Conservation (phyloP, 2,888 invertebrate genomes). For the Megalurothrips usitatus region DNA sequence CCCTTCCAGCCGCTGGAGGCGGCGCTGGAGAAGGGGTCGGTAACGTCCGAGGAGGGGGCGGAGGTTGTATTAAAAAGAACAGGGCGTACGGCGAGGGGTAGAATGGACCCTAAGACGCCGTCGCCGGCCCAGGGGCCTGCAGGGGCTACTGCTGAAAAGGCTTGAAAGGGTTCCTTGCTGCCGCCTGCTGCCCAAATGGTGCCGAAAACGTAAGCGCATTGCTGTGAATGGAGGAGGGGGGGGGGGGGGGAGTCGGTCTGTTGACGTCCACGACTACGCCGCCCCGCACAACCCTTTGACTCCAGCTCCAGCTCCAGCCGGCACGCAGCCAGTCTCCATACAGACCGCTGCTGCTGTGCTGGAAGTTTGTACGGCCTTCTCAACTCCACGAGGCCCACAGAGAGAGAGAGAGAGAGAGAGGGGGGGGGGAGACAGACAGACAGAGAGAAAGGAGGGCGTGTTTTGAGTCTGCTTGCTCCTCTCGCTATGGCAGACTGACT, state of each 20-base stretch:
- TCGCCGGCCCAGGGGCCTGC: too few species aligned
- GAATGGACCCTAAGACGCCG: too few species aligned
- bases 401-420: not conserved
- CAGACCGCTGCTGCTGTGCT: not conserved
- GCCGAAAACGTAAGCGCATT: constrained; percentile 11
- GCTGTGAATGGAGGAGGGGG: not conserved
- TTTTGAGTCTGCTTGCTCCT: too few species aligned
- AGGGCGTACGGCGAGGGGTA: too few species aligned
- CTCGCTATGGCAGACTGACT: too few species aligned
- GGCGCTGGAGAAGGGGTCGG: too few species aligned
- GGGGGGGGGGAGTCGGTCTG: not conserved
- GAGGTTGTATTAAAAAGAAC: too few species aligned
- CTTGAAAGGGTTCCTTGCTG: not conserved
- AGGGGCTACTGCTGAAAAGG: not conserved
- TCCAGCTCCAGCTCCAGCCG: not conserved
- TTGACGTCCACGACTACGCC: not conserved
- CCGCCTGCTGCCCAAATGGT: not conserved
- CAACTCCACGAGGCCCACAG: not conserved
- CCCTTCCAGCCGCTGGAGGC: too few species aligned
- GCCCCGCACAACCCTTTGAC: not conserved
- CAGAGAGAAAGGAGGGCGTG: too few species aligned
- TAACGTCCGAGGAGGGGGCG: too few species aligned
- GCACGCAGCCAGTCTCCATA: not conserved
- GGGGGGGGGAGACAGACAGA: not conserved
- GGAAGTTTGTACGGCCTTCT: too few species aligned